phyloP scores from a whole-genome alignment of 2,113 vertebrate genomes.

The Colius striatus region DNA sequence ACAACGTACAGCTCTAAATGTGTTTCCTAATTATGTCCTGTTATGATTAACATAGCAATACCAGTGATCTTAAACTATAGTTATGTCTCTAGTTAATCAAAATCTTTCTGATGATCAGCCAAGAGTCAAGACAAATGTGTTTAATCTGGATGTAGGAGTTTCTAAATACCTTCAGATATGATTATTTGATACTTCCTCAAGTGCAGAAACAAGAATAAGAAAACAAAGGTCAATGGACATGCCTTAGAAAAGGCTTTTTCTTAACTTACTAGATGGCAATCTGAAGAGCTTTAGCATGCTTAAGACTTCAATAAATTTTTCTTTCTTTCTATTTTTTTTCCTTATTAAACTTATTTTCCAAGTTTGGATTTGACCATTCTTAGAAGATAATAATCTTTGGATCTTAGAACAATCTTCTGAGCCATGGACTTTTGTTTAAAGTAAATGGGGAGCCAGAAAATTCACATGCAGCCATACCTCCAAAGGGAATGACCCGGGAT shows the following conservation, averaged over 20 bases:
- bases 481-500: not conserved
- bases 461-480: not conserved
- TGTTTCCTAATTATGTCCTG: not conserved
- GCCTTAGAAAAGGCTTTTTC: not conserved
- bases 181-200: not conserved
- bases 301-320: not conserved
- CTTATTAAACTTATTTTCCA: not conserved
- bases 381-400: not conserved
- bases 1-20: not conserved
- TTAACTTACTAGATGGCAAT: not conserved
- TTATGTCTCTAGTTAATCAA: not conserved
- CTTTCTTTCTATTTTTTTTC: rapidly evolving
- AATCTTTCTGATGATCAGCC: not conserved
- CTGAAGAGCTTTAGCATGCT: not conserved
- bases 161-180: not conserved
- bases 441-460: not conserved
- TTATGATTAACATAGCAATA: not conserved
- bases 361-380: not conserved
- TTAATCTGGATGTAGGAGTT: not conserved
- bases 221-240: not conserved
- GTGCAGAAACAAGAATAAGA: not conserved
- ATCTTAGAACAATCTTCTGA: not conserved
- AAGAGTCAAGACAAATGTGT: not conserved
- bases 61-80: not conserved
- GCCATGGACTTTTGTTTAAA: not conserved